Evolutionary conservation across 2,797 vertebrate species (phyloP).

Genomic region (Prionace glauca): DNA sequence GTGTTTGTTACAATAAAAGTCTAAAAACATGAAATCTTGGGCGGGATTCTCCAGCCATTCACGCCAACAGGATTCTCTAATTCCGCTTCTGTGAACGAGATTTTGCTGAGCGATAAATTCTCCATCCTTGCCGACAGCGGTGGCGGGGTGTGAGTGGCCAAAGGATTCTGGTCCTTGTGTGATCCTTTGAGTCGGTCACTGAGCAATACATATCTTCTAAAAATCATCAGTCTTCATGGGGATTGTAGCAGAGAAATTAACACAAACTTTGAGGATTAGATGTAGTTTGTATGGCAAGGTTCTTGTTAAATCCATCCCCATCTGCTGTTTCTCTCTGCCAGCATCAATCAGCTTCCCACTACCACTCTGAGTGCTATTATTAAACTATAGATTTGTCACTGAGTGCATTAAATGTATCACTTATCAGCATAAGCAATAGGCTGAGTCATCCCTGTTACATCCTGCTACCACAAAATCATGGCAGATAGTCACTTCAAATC

Average conservation of each 20-base stretch:
- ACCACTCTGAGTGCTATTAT: constrained; percentile 4
- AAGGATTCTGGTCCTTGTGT: too few relatives aligned
- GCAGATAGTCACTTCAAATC: background rate
- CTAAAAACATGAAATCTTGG: too few relatives aligned
- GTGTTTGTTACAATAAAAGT: too few relatives aligned
- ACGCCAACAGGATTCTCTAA: too few relatives aligned
- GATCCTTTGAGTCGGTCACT: too few relatives aligned
- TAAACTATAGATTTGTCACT: background rate
- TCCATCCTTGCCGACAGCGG: too few relatives aligned
- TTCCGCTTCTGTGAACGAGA: too few relatives aligned
- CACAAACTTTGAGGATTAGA: background rate
- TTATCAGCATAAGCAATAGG: background rate
- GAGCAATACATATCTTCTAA: too few relatives aligned
- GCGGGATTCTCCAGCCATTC: too few relatives aligned
- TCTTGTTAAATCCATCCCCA: background rate
- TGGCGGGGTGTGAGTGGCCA: too few relatives aligned
- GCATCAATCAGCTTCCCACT: background rate
- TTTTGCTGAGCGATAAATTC: too few relatives aligned
- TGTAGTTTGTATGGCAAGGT: background rate
- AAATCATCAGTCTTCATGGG: too few relatives aligned
- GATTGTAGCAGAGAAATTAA: background rate
- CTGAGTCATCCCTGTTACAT: background rate
- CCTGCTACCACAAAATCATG: background rate
- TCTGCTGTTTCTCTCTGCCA: background rate
- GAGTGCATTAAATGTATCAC: constrained; percentile 5